Base-by-base conservation (phyloP, 35 echinoderm and acorn worm species). In the Chiridota heheva region DNA sequence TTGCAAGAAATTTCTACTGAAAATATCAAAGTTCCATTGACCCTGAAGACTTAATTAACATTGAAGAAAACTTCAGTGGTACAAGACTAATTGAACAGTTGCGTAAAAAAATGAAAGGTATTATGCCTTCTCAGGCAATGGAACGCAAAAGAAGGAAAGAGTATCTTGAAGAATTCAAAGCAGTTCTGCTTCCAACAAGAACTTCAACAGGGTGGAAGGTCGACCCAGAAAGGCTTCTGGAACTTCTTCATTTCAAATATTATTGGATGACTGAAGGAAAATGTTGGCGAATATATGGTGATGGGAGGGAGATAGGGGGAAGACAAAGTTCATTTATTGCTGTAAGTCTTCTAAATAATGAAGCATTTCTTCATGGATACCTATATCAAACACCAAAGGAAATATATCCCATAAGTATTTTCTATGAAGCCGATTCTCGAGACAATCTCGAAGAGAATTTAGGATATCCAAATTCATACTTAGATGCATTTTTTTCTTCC, bases 401-500 rank as follows among this genome's bases (percentile, higher is more conserved):
- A 31, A 76, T 76, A 7, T 76, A 33, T 48, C 73, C 73, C 24
- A 8, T 77, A 15, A 5, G 33, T 5, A 77, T 77, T 24, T 77
- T 77, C 39, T 81, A 81, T 81, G 77, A 59, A 24, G 65, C 42
- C 28, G 77, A 81, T 61, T 58, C 45, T 16, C 3, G 77, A 12
- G 77, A 81, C 57, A 81, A 81, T 42, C 39, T 81, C 1, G 77
- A 81, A 36, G 77, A 81, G 31, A 81, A 81, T 60, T 43, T 81
- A 36, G 77, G 38, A 1, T 81, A 37, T 42, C 5, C 1, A 3
- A 43, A 2, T 22, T 18, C 39, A 29, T 7, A 68, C 64, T 42
- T 72, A 18, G 15, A 72, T 45, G 20, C 22, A 28, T 72, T 43
- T 29, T 44, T 35, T n/a, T 2, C n/a, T 4, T 8, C 1, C 22